Conservation (phyloP, 2,113 vertebrate species). For the Oriolus oriolus region DNA sequence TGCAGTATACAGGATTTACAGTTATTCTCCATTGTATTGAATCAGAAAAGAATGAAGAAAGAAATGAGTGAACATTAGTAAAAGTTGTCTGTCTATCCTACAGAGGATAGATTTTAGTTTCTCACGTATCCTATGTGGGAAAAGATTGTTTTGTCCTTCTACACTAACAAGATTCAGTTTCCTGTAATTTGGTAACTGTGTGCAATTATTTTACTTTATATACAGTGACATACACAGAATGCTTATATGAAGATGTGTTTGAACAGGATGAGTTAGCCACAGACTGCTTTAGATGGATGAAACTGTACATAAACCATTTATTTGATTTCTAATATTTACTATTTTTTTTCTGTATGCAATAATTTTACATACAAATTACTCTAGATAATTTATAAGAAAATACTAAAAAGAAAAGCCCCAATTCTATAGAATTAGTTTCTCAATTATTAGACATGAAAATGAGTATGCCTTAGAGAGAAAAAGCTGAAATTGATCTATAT, state of each 20-base stretch:
- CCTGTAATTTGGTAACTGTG: not conserved
- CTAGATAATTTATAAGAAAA: not conserved
- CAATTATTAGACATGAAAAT: not conserved
- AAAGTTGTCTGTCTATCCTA: not conserved
- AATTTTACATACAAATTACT: not conserved
- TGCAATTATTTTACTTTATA: not conserved
- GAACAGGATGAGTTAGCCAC: not conserved
- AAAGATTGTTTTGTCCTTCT: not conserved
- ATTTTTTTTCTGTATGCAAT: not conserved
- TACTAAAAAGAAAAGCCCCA: not conserved
- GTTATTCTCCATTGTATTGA: not conserved
- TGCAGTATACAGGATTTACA: not conserved
- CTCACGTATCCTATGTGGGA: not conserved
- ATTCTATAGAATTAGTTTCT: not conserved
- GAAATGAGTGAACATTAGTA: not conserved
- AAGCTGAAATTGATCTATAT: not conserved
- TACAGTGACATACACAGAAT: not conserved
- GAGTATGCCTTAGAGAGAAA: not conserved
- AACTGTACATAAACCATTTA: not conserved
- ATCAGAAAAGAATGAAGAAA: not conserved
- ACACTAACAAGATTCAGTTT: not conserved
- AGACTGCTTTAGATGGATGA: not conserved
- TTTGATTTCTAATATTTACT: not conserved
- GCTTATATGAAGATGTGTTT: constrained; percentile 9
- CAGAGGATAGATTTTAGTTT: constrained; percentile 20